Evolutionary conservation across 2,113 vertebrate genomes (phyloP).

Genomic region (Casuarius casuarius): DNA sequence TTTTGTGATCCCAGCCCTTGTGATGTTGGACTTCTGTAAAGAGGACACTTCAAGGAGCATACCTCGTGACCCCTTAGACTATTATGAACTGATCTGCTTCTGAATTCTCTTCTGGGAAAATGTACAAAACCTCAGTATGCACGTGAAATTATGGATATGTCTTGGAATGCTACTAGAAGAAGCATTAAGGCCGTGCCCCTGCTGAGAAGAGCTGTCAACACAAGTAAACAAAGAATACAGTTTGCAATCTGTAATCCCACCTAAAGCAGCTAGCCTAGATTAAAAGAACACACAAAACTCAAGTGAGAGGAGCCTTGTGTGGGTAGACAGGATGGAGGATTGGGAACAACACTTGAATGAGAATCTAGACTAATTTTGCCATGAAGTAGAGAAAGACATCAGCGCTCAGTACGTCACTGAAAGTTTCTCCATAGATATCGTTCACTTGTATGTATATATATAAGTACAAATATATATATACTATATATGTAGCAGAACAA

Average conservation of each 20-base stretch:
- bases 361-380: background rate
- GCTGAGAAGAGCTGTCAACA: slow-evolving; percentile 3
- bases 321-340: fast-evolving
- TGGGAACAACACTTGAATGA: background rate
- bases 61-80: background rate
- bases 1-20: background rate
- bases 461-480: background rate
- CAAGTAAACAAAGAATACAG: background rate
- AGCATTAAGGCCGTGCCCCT: background rate
- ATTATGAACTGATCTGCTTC: background rate
- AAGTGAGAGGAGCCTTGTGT: background rate
- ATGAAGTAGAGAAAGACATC: background rate
- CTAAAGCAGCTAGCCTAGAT: background rate
- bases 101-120: background rate
- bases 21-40: background rate
- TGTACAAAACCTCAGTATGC: background rate
- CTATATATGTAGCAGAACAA: background rate
- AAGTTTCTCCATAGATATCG: background rate
- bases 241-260: background rate
- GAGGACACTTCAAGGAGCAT: background rate
- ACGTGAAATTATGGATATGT: background rate
- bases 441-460: background rate
- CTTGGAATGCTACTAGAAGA: background rate
- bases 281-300: background rate
- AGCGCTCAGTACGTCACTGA: background rate